Conservation (phyloP, 2,888 invertebrate genomes). For the Sinotaia quadrata region DNA sequence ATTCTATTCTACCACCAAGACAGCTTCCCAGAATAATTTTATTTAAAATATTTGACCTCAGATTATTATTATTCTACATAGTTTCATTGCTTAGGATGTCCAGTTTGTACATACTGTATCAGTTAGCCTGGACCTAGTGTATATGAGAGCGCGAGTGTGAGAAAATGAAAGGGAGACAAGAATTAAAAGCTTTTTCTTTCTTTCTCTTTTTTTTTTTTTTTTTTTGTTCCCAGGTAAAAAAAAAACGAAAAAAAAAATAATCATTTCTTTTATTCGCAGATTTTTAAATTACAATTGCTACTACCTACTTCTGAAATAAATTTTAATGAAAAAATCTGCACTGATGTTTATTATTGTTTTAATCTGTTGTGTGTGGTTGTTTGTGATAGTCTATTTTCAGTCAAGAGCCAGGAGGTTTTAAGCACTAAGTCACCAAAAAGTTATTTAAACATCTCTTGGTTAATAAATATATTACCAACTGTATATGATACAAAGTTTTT, state of each 20-base stretch:
- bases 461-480: too few species aligned
- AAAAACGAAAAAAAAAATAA: neutral
- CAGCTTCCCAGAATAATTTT: conserved; percentile 12
- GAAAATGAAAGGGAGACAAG: neutral
- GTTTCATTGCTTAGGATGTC: conserved; percentile 9
- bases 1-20: neutral
- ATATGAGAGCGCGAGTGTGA: conserved; percentile 7
- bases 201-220: too few species aligned
- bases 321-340: neutral
- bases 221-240: conserved; percentile 11
- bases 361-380: neutral
- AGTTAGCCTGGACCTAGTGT: conserved; percentile 10
- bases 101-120: conserved; percentile 13
- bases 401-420: too few species aligned
- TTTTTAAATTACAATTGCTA: conserved; percentile 22
- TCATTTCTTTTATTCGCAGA: conserved; percentile 20
- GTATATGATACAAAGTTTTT: too few species aligned
- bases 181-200: too few species aligned
- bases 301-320: conserved; percentile 22
- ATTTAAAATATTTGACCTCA: conserved; percentile 19
- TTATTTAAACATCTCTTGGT: too few species aligned
- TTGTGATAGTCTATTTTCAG: neutral
- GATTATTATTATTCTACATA: conserved; percentile 11
- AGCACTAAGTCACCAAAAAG: too few species aligned
- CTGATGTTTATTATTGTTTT: too few species aligned